Evolutionary conservation across 2,113 vertebrate genomes (phyloP).

Genomic region (Chlorocebus sabaeus): DNA sequence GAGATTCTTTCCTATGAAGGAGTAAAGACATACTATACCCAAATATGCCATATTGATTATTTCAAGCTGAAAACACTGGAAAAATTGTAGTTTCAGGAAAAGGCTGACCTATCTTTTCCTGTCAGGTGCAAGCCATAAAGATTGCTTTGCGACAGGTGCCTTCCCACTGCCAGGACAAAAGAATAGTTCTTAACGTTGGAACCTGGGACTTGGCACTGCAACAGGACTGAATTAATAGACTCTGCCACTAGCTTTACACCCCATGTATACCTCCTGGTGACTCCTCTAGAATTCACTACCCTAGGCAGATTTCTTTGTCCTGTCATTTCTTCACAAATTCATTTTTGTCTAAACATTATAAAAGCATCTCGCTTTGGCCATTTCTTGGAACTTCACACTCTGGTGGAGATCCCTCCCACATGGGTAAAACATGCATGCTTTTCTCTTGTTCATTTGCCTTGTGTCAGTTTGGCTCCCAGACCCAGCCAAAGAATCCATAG

Average conservation of each 20-base stretch:
- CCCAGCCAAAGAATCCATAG: too few species aligned
- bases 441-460: not conserved
- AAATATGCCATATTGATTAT: not conserved
- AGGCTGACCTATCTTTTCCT: not conserved
- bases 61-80: not conserved
- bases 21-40: not conserved
- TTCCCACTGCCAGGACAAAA: not conserved
- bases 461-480: not conserved
- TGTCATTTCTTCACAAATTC: not conserved
- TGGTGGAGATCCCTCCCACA: fast-evolving
- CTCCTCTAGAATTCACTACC: not conserved
- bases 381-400: not conserved
- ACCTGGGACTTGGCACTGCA: not conserved
- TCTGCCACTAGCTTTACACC: not conserved
- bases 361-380: not conserved
- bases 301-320: not conserved
- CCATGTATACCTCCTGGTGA: not conserved
- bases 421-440: not conserved
- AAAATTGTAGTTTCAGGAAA: not conserved
- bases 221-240: not conserved
- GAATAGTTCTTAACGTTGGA: not conserved
- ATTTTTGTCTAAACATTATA: not conserved
- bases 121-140: not conserved
- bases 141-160: not conserved
- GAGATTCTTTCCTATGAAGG: not conserved